Evolutionary conservation across 2,113 vertebrate genomes (phyloP), one percentile per base, ranked within the genome.

Genomic region (Choloepus hoffmanni): DNA sequence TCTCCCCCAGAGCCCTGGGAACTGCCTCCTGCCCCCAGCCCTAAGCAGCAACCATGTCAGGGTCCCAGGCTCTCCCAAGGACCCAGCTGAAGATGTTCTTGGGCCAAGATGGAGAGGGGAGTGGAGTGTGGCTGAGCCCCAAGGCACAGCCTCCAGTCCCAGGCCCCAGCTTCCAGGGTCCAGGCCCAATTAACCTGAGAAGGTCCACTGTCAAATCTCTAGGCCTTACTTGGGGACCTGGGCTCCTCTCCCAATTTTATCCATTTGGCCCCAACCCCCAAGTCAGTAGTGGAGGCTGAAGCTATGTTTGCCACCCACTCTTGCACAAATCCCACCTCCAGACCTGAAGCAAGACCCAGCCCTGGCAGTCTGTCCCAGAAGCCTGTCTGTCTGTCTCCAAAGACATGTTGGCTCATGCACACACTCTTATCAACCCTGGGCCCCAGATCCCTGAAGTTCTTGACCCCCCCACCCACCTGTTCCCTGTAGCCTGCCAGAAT

Each of bases 401-500:
- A 70, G 85, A 70, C 48, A 6, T 86, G 36, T 76, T 62, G 48
- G 33, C 30, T 85, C 21, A 74, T 50, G 19, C 45, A 78, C 30
- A 14, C 40, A 1, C 28, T 1, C 28, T 19, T 58, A 21, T n/a
- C 1, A 11, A 72, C 68, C 92, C 85, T 65, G 62, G 50, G 21
- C 28, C 92, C 87, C 67, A 4, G 43, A n/a, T 28, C 40, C 50
- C 9, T n/a, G 55, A 23, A 33, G 21, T 30, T 43, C 70, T 62
- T 89, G 58, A 76, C 68, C 55, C 40, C 40, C 65, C 2, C 0
- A 0, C 10, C 24, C 24, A 9, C 43, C 78, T 7, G 63, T 74
- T 24, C 4, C 62, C 93, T 86, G 13, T 1, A 95, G 84, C 95
- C 98, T 97, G 97, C 97, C 98, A 97, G 96, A 97, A 96, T 79